Conservation (phyloP, 2,113 vertebrate species). For the Numenius arquata region DNA sequence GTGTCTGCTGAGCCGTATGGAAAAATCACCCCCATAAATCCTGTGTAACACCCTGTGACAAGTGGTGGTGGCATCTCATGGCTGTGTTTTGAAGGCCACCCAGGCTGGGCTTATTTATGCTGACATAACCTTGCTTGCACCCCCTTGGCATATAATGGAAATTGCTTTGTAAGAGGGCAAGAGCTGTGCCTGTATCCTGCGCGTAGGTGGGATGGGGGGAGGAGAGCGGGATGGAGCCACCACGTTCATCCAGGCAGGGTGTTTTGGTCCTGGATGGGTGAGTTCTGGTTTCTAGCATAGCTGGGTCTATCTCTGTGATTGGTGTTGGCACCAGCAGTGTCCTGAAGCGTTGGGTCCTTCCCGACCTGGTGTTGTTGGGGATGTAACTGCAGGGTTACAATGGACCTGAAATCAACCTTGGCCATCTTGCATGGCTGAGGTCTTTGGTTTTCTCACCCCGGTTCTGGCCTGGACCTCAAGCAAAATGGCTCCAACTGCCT, state of each 20-base stretch:
- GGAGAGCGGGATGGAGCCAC: background rate
- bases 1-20: background rate
- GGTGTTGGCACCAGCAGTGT: background rate
- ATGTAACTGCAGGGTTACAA: background rate
- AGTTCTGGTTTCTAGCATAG: background rate
- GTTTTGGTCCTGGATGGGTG: background rate
- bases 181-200: background rate
- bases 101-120: background rate
- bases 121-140: accelerated
- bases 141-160: background rate
- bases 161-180: background rate
- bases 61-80: background rate
- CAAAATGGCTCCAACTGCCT: background rate
- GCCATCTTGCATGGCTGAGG: background rate
- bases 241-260: background rate
- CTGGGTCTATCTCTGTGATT: background rate
- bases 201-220: background rate
- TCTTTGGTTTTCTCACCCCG: background rate
- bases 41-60: background rate
- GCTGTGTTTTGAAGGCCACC: background rate
- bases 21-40: background rate
- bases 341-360: background rate
- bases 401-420: background rate
- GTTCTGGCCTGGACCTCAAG: background rate
- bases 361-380: background rate